These are phyloP conservation scores for Bubalus kerabau DNA, from an alignment of 2,113 vertebrate genomes.

Conservation along the genomic window DNA sequence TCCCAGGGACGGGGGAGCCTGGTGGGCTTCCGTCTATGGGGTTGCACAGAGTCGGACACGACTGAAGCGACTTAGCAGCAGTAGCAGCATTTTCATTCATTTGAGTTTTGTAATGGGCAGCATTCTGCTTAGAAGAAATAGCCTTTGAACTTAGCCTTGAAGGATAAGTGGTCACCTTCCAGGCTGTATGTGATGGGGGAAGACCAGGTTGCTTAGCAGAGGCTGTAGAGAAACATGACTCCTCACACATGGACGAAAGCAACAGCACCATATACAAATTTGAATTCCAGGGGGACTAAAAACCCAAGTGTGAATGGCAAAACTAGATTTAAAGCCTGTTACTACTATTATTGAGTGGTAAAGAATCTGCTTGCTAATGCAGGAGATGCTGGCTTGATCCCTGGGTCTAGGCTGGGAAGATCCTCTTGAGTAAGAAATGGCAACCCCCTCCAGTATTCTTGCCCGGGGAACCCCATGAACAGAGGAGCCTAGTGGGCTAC, in stretches of 20 bases:
- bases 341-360: background rate
- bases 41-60: too few species aligned
- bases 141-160: background rate
- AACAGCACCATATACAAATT: too few species aligned
- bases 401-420: accelerated
- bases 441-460: background rate
- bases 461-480: background rate
- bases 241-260: too few species aligned
- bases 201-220: background rate
- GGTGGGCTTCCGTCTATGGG: too few species aligned
- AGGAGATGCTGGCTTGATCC: background rate
- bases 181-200: background rate
- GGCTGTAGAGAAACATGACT: background rate
- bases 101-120: background rate
- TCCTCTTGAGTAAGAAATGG: background rate
- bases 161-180: background rate
- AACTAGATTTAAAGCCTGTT: background rate
- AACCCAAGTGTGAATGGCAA: background rate
- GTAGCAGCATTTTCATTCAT: background rate
- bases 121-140: background rate
- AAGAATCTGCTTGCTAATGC: background rate
- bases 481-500: background rate
- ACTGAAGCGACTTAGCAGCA: too few species aligned
- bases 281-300: background rate
- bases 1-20: too few species aligned